phyloP scores from a whole-genome alignment of 2,113 vertebrate species.

The Telmatochromis sp. region DNA sequence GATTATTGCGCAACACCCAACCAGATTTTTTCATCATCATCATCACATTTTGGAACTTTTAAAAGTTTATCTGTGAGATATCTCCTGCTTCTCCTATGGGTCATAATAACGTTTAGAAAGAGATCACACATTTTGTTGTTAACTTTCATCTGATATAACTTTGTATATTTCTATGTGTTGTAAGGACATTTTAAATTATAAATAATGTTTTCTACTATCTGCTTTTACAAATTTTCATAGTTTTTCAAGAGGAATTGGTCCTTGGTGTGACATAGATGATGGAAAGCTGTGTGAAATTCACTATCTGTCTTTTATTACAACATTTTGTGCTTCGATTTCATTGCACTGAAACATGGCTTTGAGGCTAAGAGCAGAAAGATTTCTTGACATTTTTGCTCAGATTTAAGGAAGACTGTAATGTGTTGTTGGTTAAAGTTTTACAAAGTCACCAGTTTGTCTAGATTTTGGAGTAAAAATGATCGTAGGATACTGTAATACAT shows the following conservation, averaged over 20 bases:
- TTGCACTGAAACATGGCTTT: not conserved
- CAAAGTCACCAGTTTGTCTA: not conserved
- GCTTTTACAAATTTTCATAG: not conserved
- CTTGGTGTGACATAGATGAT: not conserved
- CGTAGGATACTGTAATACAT: not conserved
- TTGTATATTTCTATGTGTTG: not conserved
- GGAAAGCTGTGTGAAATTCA: not conserved
- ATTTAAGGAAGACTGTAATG: not conserved
- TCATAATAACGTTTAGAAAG: not conserved
- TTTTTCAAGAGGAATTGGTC: not conserved
- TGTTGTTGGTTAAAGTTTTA: not conserved
- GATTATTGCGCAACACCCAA: not conserved
- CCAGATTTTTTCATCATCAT: not conserved
- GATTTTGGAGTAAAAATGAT: not conserved
- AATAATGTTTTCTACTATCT: not conserved
- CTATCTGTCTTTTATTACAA: not conserved
- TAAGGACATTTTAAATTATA: not conserved
- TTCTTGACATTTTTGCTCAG: not conserved
- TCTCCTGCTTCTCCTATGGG: not conserved
- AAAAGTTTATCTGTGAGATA: not conserved
- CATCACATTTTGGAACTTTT: not conserved
- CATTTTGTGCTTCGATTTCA: not conserved
- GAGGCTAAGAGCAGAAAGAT: not conserved
- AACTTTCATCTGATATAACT: not conserved
- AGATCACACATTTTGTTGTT: not conserved